Percentiles rank a stretch among this genome's conserved stretches.
These are phyloP conservation scores for Drosophila oshimai DNA, from an alignment of 1,140 invertebrate genomes.

Conservation along the genomic window DNA sequence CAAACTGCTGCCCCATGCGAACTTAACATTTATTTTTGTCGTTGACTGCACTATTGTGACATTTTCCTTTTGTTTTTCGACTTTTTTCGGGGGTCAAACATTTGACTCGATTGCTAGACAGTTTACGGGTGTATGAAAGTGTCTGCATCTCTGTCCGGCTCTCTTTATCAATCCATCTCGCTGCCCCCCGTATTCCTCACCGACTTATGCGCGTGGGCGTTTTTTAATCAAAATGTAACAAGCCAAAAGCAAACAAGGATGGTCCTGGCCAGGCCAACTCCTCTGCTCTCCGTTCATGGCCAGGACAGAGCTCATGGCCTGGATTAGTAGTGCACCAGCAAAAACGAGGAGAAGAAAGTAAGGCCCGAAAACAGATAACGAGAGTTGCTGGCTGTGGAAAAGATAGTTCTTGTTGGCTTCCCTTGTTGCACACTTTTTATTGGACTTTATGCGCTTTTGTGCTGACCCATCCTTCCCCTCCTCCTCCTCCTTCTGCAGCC, in stretches of 20 bases:
- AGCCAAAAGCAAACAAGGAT: slow-evolving; percentile 78
- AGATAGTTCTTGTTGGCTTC: slow-evolving; percentile 68
- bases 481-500: background rate
- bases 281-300: slow-evolving; percentile 13
- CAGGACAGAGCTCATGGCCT: slow-evolving; percentile 46
- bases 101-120: slow-evolving; percentile 53
- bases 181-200: slow-evolving; percentile 15
- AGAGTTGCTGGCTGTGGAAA: slow-evolving; percentile 62
- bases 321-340: slow-evolving; percentile 75
- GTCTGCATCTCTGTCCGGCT: slow-evolving; percentile 10
- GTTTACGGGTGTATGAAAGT: slow-evolving; percentile 30
- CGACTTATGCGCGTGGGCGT: slow-evolving; percentile 74
- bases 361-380: slow-evolving; percentile 73
- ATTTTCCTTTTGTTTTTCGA: slow-evolving; percentile 51
- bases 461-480: background rate
- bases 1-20: slow-evolving; percentile 17
- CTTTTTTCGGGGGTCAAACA: slow-evolving; percentile 42
- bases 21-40: slow-evolving; percentile 50
- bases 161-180: slow-evolving; percentile 12
- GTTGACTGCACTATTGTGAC: slow-evolving; percentile 55
- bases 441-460: slow-evolving; percentile 80
- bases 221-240: slow-evolving; percentile 82
- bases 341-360: slow-evolving; percentile 41
- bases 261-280: slow-evolving; percentile 14
- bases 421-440: slow-evolving; percentile 73